Conservation (phyloP, 2,797 vertebrate species). For the Mastacembelus armatus region DNA sequence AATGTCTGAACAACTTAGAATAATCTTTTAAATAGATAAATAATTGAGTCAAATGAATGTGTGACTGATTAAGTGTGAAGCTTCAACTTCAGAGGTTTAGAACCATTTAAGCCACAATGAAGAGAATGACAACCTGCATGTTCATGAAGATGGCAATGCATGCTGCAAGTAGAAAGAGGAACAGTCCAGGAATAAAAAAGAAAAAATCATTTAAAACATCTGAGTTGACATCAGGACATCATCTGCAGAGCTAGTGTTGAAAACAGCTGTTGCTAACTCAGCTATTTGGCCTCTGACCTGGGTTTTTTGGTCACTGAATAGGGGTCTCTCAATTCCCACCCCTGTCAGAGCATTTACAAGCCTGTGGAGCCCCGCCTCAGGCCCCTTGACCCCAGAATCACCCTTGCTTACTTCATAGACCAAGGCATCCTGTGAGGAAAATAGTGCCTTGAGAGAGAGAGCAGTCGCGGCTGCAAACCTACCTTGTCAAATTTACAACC, state of each 20-base stretch:
- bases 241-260: constrained; percentile 56
- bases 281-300: constrained; percentile 89
- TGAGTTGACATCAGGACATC: constrained; percentile 19
- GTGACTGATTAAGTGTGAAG: neutral
- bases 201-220: constrained; percentile 7
- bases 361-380: constrained; percentile 77
- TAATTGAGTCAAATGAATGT: neutral
- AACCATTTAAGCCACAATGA: constrained; percentile 14
- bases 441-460: constrained; percentile 74
- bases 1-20: neutral
- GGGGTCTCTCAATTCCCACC: constrained; percentile 88
- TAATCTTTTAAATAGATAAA: neutral
- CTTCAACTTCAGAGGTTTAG: constrained; percentile 20
- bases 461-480: constrained; percentile 68
- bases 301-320: constrained; percentile 83
- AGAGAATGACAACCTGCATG: constrained; percentile 24
- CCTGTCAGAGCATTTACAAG: constrained; percentile 88
- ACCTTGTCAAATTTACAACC: constrained; percentile 90
- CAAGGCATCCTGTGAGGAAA: constrained; percentile 77
- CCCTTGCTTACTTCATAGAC: constrained; percentile 80
- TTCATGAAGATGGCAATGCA: neutral
- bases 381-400: constrained; percentile 76
- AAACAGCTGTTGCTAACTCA: constrained; percentile 88
- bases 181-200: neutral
- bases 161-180: no score